These are phyloP conservation scores for Nannoperca obscura DNA, from an alignment of 2,797 vertebrate species.

Conservation along the genomic window DNA sequence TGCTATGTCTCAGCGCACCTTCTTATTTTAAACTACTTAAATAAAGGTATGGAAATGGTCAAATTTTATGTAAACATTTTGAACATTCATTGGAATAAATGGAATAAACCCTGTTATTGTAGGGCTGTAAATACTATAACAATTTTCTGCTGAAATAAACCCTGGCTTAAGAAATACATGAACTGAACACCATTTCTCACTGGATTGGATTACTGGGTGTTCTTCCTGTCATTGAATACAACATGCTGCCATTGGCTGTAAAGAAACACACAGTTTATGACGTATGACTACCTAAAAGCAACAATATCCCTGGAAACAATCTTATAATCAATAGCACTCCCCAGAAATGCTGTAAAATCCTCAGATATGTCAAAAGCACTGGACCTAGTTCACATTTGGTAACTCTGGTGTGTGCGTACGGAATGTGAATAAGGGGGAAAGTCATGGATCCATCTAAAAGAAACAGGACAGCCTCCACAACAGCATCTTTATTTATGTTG, in stretches of 20 bases:
- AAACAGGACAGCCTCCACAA: background rate
- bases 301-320: background rate
- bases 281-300: background rate
- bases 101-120: no score
- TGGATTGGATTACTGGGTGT: background rate
- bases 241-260: conserved; percentile 10
- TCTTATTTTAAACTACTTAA: no score
- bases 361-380: background rate
- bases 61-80: no score
- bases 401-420: background rate
- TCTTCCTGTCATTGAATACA: background rate
- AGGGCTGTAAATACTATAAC: conserved; percentile 60
- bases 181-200: background rate
- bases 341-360: background rate
- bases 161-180: background rate
- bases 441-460: background rate
- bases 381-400: background rate
- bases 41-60: no score
- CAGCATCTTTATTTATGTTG: conserved; percentile 28
- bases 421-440: background rate
- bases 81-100: no score
- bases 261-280: background rate
- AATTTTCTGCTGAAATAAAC: conserved; percentile 14
- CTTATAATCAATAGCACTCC: background rate
- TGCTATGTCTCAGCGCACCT: no score